A percentile compares a stretch with the other conserved stretches of the same genome.
These are phyloP conservation scores for Morinoia aosen DNA, from an alignment of 2,888 invertebrate species.

Conservation along the genomic window DNA sequence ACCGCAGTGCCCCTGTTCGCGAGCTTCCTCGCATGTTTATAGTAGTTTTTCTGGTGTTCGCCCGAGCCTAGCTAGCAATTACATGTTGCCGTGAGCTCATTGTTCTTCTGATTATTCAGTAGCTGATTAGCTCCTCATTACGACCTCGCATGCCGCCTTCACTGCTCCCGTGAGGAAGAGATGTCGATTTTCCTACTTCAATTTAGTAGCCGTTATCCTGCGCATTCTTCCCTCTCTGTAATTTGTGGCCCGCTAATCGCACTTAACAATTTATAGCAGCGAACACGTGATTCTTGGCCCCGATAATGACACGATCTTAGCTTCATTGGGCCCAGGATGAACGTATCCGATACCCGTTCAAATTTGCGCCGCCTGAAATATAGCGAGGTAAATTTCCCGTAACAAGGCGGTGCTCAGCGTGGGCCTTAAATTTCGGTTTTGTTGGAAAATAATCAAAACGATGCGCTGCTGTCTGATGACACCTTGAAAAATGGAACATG, in stretches of 20 bases:
- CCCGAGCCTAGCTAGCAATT: conserved; percentile 45
- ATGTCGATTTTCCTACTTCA: conserved; percentile 30
- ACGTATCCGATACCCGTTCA: not conserved
- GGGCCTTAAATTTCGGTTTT: not conserved
- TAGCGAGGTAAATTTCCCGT: not conserved
- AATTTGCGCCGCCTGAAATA: not conserved
- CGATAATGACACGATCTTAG: not conserved
- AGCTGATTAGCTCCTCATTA: conserved; percentile 48
- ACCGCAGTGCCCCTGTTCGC: conserved; percentile 21
- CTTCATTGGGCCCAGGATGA: not conserved
- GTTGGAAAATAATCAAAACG: not conserved
- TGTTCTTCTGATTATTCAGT: conserved; percentile 43
- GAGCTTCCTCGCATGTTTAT: conserved; percentile 43
- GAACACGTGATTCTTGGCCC: conserved; percentile 44
- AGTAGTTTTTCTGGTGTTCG: conserved; percentile 8
- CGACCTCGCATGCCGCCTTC: not conserved
- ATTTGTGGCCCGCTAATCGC: conserved; percentile 26
- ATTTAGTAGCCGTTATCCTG: conserved; percentile 29
- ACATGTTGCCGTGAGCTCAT: conserved; percentile 43
- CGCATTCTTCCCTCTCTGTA: conserved; percentile 1
- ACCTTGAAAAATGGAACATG: not conserved
- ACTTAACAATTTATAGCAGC: conserved; percentile 19
- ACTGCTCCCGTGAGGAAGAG: conserved; percentile 41
- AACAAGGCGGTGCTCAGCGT: not conserved
- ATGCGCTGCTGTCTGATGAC: not conserved